Percentiles rank a stretch among this genome's conserved stretches.
These are phyloP conservation scores for Takifugu flavidus DNA, from an alignment of 2,113 vertebrate species.

Conservation along the genomic window DNA sequence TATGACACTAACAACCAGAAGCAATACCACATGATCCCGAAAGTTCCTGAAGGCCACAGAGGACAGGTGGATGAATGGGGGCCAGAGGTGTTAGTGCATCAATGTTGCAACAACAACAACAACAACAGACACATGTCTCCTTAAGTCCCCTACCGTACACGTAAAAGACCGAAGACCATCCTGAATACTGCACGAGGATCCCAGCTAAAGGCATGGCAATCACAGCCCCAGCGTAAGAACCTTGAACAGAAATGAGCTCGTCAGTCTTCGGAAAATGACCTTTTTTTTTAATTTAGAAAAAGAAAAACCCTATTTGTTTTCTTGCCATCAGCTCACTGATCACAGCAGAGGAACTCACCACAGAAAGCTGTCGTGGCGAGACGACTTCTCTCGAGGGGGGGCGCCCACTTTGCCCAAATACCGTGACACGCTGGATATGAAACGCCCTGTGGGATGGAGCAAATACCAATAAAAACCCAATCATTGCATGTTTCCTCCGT, in stretches of 20 bases:
- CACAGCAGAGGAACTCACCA: conserved; percentile 62
- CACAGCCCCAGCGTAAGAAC: conserved; percentile 89
- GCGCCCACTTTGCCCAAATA: conserved; percentile 89
- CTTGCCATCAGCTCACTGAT: neutral
- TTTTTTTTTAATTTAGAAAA: neutral
- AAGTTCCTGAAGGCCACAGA: conserved; percentile 75
- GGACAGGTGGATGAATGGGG: neutral
- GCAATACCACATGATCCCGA: conserved; percentile 95
- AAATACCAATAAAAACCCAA: neutral
- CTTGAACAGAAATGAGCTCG: conserved; percentile 44
- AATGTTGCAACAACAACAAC: too few species aligned
- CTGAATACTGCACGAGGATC: conserved; percentile 86
- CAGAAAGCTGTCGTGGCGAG: conserved; percentile 85
- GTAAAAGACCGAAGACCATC: conserved; percentile 90
- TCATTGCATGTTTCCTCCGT: neutral
- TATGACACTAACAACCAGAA: conserved; percentile 98
- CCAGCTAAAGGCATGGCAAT: conserved; percentile 91
- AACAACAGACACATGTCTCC: neutral
- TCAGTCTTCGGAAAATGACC: neutral
- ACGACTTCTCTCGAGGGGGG: conserved; percentile 82
- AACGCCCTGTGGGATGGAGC: conserved; percentile 76
- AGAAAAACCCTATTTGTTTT: neutral
- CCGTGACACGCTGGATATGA: conserved; percentile 92
- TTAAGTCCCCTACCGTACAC: conserved; percentile 77
- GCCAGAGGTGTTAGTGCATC: neutral